phyloP scores from a whole-genome alignment of 2,797 vertebrate genomes.

The Myotis findleyi region DNA sequence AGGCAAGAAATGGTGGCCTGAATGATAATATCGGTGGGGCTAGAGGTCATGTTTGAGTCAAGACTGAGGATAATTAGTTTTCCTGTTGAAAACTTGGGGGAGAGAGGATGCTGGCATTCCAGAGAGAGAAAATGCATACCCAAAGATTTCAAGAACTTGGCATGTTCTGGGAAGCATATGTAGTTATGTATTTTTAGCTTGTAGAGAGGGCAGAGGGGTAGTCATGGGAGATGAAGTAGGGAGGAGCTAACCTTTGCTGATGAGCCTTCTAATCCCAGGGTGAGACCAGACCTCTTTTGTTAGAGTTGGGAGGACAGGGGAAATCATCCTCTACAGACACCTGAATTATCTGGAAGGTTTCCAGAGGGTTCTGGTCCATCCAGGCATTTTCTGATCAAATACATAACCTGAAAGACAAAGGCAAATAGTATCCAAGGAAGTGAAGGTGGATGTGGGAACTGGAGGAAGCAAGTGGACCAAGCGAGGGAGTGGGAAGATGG shows the following conservation, averaged over 20 bases:
- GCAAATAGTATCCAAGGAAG: background rate
- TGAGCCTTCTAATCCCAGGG: background rate
- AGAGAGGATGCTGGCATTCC: background rate
- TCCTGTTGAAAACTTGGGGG: background rate
- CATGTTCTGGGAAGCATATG: constrained; percentile 31
- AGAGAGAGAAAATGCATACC: background rate
- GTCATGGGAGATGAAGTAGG: background rate
- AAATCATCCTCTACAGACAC: background rate
- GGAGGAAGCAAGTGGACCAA: background rate
- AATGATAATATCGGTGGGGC: background rate
- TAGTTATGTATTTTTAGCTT: background rate
- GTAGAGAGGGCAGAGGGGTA: background rate
- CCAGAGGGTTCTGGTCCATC: background rate
- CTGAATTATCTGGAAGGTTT: background rate
- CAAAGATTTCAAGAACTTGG: background rate
- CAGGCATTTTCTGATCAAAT: constrained; percentile 34
- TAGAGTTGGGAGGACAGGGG: background rate
- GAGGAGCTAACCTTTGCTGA: constrained; percentile 28
- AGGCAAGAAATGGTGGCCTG: background rate
- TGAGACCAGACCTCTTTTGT: background rate
- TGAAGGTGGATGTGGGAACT: background rate
- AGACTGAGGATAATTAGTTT: constrained; percentile 26
- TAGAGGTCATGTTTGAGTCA: constrained; percentile 32
- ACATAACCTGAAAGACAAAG: background rate
- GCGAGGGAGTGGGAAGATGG: background rate